These are phyloP conservation scores for Hirudinaria manillensis DNA, from an alignment of 2,888 invertebrate species.

Conservation along the genomic window DNA sequence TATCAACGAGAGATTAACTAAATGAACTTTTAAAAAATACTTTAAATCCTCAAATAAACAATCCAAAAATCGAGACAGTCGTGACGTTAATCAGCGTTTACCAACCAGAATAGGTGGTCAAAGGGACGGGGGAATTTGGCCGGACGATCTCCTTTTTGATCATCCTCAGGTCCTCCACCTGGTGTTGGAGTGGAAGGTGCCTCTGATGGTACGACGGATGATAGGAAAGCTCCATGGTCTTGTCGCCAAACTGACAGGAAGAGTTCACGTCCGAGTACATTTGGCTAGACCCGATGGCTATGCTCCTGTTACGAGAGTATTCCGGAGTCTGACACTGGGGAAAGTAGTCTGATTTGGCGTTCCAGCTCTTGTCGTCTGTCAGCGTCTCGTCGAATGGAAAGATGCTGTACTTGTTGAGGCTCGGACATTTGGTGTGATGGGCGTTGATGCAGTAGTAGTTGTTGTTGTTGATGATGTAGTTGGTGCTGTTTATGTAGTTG, in stretches of 20 bases:
- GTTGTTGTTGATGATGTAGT: conserved; percentile 30
- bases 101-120: conserved; percentile 2
- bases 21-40: too few species aligned
- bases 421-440: not conserved
- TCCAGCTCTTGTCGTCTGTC: conserved; percentile 9
- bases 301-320: not conserved
- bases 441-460: conserved; percentile 16
- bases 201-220: not conserved
- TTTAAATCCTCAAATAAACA: too few species aligned
- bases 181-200: not conserved
- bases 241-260: not conserved
- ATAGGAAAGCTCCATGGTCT: not conserved
- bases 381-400: not conserved
- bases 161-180: conserved; percentile 1
- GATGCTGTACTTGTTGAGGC: conserved; percentile 8
- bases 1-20: too few species aligned
- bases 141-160: not conserved
- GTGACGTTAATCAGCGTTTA: not conserved
- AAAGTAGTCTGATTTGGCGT: not conserved
- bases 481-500: conserved; percentile 25
- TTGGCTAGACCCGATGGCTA: not conserved
- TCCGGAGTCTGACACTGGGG: not conserved
- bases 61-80: not conserved
- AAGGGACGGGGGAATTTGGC: not conserved
- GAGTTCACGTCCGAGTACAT: not conserved